These are phyloP conservation scores for Poicephalus gulielmi DNA, from an alignment of 2,113 vertebrate genomes.

Conservation along the genomic window DNA sequence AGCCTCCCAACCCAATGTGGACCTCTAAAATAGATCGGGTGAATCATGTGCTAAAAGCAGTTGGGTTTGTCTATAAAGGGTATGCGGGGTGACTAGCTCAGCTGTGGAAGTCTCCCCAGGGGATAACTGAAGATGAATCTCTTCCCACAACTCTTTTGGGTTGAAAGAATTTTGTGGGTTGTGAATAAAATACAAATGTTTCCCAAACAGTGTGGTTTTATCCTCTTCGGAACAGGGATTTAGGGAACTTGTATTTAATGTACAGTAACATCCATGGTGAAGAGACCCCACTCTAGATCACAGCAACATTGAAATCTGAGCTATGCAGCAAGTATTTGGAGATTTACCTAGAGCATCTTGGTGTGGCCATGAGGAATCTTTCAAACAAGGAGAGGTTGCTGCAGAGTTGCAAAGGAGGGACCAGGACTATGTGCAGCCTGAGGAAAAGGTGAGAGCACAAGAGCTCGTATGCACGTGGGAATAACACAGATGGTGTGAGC, in stretches of 20 bases:
- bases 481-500: not conserved
- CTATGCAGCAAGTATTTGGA: not conserved
- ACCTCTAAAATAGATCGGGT: not conserved
- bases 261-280: not conserved
- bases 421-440: rapidly evolving
- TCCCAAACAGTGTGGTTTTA: not conserved
- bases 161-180: not conserved
- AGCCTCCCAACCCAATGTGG: not conserved
- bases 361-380: not conserved
- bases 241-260: not conserved
- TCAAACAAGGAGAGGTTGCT: not conserved
- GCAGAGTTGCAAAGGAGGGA: not conserved
- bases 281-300: not conserved
- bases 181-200: not conserved
- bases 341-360: not conserved
- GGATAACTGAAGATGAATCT: not conserved
- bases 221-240: rapidly evolving
- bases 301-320: not conserved
- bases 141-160: constrained; percentile 11
- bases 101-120: not conserved
- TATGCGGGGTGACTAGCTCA: not conserved
- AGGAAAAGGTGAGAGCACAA: not conserved
- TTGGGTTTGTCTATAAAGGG: not conserved
- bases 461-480: not conserved
- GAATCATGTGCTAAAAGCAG: not conserved